phyloP scores from a whole-genome alignment of 2,888 invertebrate genomes.

The Nomada flava region DNA sequence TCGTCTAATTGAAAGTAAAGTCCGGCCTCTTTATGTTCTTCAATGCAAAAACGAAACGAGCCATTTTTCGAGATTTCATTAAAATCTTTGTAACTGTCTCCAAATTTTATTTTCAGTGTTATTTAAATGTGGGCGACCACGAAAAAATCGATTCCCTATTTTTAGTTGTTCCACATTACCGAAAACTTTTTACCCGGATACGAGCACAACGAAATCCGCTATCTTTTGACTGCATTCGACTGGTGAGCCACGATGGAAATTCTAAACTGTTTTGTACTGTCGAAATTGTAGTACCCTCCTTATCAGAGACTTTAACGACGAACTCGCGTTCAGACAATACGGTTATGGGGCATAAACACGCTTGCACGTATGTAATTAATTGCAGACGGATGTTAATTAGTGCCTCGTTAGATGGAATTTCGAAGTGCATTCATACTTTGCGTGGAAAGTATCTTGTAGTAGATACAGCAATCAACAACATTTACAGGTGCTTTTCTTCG shows the following conservation, averaged over 20 bases:
- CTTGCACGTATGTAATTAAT: slow-evolving; percentile 32
- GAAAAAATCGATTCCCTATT: slow-evolving; percentile 10
- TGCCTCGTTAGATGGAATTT: slow-evolving; percentile 17
- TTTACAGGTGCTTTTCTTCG: neutral
- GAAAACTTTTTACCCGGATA: slow-evolving; percentile 37
- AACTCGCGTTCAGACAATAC: neutral
- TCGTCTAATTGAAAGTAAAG: slow-evolving; percentile 20
- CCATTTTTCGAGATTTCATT: neutral
- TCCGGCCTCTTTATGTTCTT: neutral
- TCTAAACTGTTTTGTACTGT: slow-evolving; percentile 29
- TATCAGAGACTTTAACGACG: slow-evolving; percentile 40
- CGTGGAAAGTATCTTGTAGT: too few species aligned
- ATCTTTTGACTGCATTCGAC: neutral
- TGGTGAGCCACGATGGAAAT: slow-evolving; percentile 30
- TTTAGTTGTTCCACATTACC: slow-evolving; percentile 6
- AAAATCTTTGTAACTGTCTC: neutral
- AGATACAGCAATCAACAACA: neutral
- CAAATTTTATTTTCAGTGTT: too few species aligned
- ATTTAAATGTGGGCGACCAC: too few species aligned
- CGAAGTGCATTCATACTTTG: neutral
- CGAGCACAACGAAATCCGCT: slow-evolving; percentile 26
- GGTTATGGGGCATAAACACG: slow-evolving; percentile 42
- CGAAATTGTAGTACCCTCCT: slow-evolving; percentile 31
- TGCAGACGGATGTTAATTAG: slow-evolving; percentile 47
- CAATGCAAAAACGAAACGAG: neutral